phyloP scores from a whole-genome alignment of 23 tunicate species.

The Ascidia mentula region DNA sequence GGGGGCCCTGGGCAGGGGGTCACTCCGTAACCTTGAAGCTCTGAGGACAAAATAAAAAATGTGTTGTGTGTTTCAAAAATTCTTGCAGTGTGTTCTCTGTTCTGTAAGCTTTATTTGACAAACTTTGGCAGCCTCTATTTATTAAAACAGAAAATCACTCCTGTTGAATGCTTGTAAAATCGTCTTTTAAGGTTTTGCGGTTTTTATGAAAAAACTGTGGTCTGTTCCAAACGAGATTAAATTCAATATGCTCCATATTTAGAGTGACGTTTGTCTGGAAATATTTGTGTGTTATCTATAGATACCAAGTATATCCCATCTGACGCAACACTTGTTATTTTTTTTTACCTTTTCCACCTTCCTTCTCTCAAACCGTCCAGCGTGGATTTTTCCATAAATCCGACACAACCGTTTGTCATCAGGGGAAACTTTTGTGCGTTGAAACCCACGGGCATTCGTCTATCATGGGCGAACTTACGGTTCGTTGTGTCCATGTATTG shows the following conservation, averaged over 20 bases:
- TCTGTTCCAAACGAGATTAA: too few species aligned
- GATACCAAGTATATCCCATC: too few species aligned
- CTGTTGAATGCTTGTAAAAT: too few species aligned
- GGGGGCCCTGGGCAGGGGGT: constrained; percentile 69
- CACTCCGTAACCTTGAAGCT: constrained; percentile 55
- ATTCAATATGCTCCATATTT: too few species aligned
- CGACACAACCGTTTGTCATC: constrained; percentile 84
- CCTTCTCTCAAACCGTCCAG: constrained; percentile 80
- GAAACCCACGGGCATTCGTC: constrained; percentile 85
- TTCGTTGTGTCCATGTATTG: constrained; percentile 83
- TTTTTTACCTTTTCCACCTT: constrained; percentile 77
- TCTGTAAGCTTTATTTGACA: not conserved
- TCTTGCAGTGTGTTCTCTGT: not conserved
- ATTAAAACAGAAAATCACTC: too few species aligned
- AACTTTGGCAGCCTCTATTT: too few species aligned
- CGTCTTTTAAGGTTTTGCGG: too few species aligned
- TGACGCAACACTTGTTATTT: not conserved
- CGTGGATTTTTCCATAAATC: constrained; percentile 58
- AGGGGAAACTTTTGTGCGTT: constrained; percentile 89
- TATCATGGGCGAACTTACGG: constrained; percentile 78
- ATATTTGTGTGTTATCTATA: too few species aligned
- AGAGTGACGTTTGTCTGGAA: too few species aligned
- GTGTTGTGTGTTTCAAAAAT: not conserved
- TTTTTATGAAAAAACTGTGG: too few species aligned
- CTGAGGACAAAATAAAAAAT: constrained; percentile 15